Evolutionary conservation across 2,888 invertebrate genomes (phyloP), one percentile per base, ranked within the genome.

Genomic region (Lucinisca nassula): DNA sequence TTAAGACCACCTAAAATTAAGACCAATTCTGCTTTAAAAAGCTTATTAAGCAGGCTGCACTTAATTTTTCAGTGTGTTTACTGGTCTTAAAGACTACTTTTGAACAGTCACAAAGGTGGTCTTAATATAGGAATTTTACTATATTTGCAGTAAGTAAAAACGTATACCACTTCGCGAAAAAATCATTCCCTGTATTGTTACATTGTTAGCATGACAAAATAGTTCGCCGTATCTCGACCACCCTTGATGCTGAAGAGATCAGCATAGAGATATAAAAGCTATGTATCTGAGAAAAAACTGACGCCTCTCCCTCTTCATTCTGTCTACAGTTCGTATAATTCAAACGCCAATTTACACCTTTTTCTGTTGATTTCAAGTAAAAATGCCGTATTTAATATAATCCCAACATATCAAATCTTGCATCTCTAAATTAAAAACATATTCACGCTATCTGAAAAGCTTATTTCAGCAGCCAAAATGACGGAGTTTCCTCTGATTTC

Each of bases 371-470:
- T 85, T 84, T 79, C 74, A 80, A 84, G 84, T 85, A 87, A 87
- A 84, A 55, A 86, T 83, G 80, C 88, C 82, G 86, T 86, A 78
- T 80, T 87, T 78, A 83, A 90, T 90, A 85, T 88, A 86, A 90
- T 86, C 88, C 51, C 24, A 51, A 51, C 81, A 82, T 87, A 86
- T 90, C 86, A 88, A 88, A 86, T 79, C 86, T 78, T 88, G 86
- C 88, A 80, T 87, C 86, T 87, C 86, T 87, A 88, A 88, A 90
- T 90, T 87, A 90, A 90, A 90, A 87, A 87, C 90, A 87, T 83
- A 87, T 90, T 87, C 58, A 55, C 55, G 79, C 24, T 84, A 87
- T 85, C 90, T 40, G n/a, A 24, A 79, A 74, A 70, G 85, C 87
- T 87, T 84, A 84, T 38, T 38, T 14, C 45, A 67, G 55, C 30